phyloP scores from a whole-genome alignment of 2,888 invertebrate species.

The Drosophila mimica region DNA sequence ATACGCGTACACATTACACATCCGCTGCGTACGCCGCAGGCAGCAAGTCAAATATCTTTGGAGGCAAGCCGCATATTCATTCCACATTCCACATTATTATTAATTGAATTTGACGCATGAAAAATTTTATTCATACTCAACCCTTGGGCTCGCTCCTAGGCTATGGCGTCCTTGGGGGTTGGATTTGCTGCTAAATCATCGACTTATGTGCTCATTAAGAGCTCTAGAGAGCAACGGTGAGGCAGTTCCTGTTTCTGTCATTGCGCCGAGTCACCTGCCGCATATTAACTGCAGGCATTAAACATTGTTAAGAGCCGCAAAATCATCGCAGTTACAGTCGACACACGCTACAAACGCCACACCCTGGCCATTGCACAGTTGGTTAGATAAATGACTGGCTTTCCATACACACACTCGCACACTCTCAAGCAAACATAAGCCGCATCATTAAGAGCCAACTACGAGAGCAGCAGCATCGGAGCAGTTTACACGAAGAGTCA shows the following conservation, averaged over 20 bases:
- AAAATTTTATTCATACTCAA: constrained; percentile 69
- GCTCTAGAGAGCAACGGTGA: constrained; percentile 22
- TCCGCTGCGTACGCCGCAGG: constrained; percentile 46
- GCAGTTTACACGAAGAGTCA: constrained; percentile 52
- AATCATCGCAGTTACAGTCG: constrained; percentile 58
- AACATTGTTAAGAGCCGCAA: constrained; percentile 61
- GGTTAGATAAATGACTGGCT: constrained; percentile 57
- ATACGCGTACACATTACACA: constrained; percentile 42
- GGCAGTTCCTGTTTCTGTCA: constrained; percentile 33
- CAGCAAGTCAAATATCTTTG: constrained; percentile 59
- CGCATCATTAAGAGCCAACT: constrained; percentile 59
- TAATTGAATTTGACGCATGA: constrained; percentile 80
- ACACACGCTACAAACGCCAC: constrained; percentile 26
- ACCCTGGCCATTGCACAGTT: constrained; percentile 27
- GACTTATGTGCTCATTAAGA: constrained; percentile 66
- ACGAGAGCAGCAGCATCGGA: constrained; percentile 31
- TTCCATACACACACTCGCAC: constrained; percentile 18
- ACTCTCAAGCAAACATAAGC: constrained; percentile 37
- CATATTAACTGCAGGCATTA: constrained; percentile 80
- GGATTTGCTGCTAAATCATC: constrained; percentile 51
- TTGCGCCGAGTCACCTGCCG: constrained; percentile 68
- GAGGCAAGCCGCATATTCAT: constrained; percentile 59
- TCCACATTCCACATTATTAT: constrained; percentile 71
- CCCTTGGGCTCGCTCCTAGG: constrained; percentile 1
- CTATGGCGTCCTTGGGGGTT: constrained; percentile 13